Evolutionary conservation across 2,113 vertebrate species (phyloP), one percentile per base, ranked within the genome.

Genomic region (Pteropus alecto): DNA sequence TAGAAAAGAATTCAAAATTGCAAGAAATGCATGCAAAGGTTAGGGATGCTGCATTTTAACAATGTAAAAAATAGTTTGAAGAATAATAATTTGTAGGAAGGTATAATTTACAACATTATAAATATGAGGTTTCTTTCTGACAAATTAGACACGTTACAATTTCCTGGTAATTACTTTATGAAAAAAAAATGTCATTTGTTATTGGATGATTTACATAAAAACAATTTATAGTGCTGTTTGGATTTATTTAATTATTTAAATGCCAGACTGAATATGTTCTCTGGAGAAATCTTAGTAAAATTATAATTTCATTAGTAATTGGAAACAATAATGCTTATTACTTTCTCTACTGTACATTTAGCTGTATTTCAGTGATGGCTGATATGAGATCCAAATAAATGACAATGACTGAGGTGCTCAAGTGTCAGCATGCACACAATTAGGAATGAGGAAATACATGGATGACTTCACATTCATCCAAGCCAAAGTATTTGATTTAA

Each of bases 231-330:
- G n/a, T 43, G 77, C 51, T 43, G 58, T 73, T 96, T 96, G 67
- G 61, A 87, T 95, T 97, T 97, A 96, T 91, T 95, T 95, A 97
- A 95, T 96, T 96, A 97, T 97, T 97, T 96, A 96, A 97, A 94
- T 96, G 82, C 13, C 82, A 96, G 46, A 21, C 24, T 81, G 95
- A 98, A 95, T 22, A 60, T 21, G 74, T 9, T 95, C 70, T 76
- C 84, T 76, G 46, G 87, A 96, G 60, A 96, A 95, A 97, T 92
- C n/a, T 94, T 43, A 65, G 61, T 54, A 81, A 95, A 96, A 90
- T 58, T 90, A 11, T 71, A 85, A 91, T 91, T 48, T 97, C 87
- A 85, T 96, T 97, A 97, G 35, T 70, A 94, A 95, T 93, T 92
- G 61, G 78, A 87, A 82, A 79, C 26, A 94, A 54, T 61, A 71